Percentiles rank a stretch among this genome's conserved stretches.
Conservation (phyloP, 2,888 invertebrate genomes). For the Alcis repandata region DNA sequence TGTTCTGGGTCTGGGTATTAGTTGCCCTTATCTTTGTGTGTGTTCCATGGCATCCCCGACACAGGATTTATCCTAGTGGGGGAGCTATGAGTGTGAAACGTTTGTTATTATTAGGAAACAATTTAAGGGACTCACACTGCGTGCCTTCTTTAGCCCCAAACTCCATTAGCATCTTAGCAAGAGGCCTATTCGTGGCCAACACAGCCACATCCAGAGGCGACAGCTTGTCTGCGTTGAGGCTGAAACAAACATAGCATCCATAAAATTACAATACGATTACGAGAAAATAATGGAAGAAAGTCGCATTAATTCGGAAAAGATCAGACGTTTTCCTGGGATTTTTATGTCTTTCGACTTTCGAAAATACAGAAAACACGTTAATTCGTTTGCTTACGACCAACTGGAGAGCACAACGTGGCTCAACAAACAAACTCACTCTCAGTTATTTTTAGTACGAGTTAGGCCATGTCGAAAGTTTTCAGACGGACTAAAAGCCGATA, state of each 20-base stretch:
- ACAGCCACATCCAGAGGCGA: slow-evolving; percentile 97
- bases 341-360: not conserved
- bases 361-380: not conserved
- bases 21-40: no score
- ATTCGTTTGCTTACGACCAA: not conserved
- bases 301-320: not conserved
- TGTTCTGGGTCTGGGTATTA: no score
- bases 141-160: slow-evolving; percentile 94
- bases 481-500: not conserved
- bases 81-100: not conserved
- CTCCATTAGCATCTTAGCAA: slow-evolving; percentile 96
- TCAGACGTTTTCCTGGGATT: not conserved
- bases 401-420: no score
- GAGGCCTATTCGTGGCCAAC: slow-evolving; percentile 94
- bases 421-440: no score
- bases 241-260: slow-evolving; percentile 71
- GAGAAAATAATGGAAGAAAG: not conserved
- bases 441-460: not conserved
- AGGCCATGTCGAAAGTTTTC: not conserved
- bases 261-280: not conserved
- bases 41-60: no score
- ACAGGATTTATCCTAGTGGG: no score
- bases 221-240: slow-evolving; percentile 95
- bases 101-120: not conserved
- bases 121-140: slow-evolving; percentile 90